These are phyloP conservation scores for Neolamprologus modestus DNA, from an alignment of 2,113 vertebrate genomes.

Conservation along the genomic window DNA sequence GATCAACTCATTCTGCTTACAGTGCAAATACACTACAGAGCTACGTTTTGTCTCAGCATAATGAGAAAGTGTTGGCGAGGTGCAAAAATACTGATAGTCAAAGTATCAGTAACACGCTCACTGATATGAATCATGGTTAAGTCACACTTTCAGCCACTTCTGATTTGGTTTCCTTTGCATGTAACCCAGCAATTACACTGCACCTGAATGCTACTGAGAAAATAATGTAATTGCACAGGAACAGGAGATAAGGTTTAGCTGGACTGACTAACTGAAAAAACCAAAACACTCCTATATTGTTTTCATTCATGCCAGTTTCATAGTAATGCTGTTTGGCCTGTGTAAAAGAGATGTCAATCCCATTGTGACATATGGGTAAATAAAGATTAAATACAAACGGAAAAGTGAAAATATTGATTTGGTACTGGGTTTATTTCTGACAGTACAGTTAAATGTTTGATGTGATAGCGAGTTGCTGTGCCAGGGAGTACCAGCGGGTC, in stretches of 20 bases:
- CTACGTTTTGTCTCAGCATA: not conserved
- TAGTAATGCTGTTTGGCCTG: not conserved
- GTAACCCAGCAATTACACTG: not conserved
- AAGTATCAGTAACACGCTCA: not conserved
- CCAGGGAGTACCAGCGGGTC: constrained; percentile 37
- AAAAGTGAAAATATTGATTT: constrained; percentile 44
- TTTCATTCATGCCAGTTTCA: constrained; percentile 21
- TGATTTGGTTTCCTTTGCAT: not conserved
- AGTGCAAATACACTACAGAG: not conserved
- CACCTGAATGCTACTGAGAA: not conserved
- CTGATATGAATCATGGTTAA: not conserved
- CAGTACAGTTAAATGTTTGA: constrained; percentile 28
- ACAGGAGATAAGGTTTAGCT: not conserved
- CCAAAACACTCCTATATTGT: not conserved
- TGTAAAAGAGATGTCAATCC: constrained; percentile 44
- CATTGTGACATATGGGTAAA: constrained; percentile 28
- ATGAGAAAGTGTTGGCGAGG: not conserved
- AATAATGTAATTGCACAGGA: not conserved
- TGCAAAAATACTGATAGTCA: not conserved
- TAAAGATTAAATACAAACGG: constrained; percentile 40
- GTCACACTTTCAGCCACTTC: not conserved
- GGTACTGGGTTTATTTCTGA: constrained; percentile 25
- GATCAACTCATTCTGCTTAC: not conserved
- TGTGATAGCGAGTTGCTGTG: constrained; percentile 6
- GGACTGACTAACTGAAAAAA: not conserved